Evolutionary conservation across 1,140 invertebrate genomes (phyloP), one percentile per base, ranked within the genome.

Genomic region (Sycophaga agraensis): DNA sequence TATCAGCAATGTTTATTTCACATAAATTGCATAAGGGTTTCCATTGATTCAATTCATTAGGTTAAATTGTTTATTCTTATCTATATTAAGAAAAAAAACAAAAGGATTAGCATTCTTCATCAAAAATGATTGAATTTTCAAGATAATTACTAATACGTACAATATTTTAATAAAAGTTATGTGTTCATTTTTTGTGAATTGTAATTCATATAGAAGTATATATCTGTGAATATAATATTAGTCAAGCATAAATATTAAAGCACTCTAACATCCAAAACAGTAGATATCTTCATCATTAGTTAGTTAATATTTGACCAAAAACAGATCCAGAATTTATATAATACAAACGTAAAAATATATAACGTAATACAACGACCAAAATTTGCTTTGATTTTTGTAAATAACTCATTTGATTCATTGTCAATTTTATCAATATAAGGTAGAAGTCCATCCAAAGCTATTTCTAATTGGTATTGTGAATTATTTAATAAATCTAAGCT

Each of bases 151-250:
- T 31, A 94, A 71, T 73, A 93, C 89, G 75, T 90, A 93, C 43
- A 90, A 82, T 34, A 97, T 73, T 71, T 93, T 89, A 16, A 97
- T 87, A 21, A 97, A 85, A 14, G 83, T 73, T 22, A 97, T 84
- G 74, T 98, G 94, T 74, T 97, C 93, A 68, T 91, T 88, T 79
- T 96, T 97, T 1, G 88, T 88, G 79, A 97, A 96, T 71, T 91
- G 91, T 60, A 89, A 74, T 12, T 92, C 92, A 83, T 94, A 94
- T 24, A 94, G 77, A 67, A 87, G 84, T 24, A 95, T 87, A 71
- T 93, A 96, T 69, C 90, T 91, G 70, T 63, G 85, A 83, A 61
- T 65, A 67, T 70, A 69, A 64, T 48, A 66, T 37, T 50, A 42
- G 21, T n/a, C 12, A 53, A 12, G 11, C 16, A 50, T 3, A 2